These are phyloP conservation scores for Metalampra italica DNA, from an alignment of 2,888 invertebrate genomes.

Conservation along the genomic window DNA sequence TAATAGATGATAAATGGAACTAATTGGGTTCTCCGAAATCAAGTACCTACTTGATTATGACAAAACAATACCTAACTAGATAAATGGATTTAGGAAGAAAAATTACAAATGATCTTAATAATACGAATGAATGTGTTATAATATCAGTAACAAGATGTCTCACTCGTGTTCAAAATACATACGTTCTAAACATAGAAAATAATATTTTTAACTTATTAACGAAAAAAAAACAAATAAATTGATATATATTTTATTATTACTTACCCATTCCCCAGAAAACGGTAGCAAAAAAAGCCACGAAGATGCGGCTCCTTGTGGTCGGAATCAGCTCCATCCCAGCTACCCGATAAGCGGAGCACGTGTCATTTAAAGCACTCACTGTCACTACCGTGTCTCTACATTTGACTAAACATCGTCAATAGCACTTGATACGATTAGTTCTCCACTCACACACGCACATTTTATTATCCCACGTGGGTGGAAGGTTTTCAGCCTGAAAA, in stretches of 20 bases:
- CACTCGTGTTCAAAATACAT: no score
- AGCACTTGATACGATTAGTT: constrained; percentile 33
- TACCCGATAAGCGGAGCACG: constrained; percentile 25
- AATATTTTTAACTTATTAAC: no score
- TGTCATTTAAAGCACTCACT: constrained; percentile 7
- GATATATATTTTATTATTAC: no score
- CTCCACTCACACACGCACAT: constrained; percentile 52
- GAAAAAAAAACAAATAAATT: no score
- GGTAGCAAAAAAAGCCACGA: constrained; percentile 67
- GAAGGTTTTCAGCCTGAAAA: not conserved
- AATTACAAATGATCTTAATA: no score
- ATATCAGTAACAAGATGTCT: no score
- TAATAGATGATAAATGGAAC: not conserved
- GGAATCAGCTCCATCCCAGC: constrained; percentile 63
- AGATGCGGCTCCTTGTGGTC: constrained; percentile 58
- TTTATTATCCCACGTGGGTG: constrained; percentile 19
- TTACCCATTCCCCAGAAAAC: constrained; percentile 73
- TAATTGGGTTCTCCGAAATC: no score
- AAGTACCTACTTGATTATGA: no score
- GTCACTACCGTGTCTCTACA: constrained; percentile 1
- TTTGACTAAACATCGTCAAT: constrained; percentile 2
- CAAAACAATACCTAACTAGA: no score
- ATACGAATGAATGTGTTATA: no score
- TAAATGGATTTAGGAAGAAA: no score
- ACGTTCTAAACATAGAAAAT: no score